Evolutionary conservation across 2,797 vertebrate species (phyloP).

Genomic region (Phrynocephalus guinanensis): DNA sequence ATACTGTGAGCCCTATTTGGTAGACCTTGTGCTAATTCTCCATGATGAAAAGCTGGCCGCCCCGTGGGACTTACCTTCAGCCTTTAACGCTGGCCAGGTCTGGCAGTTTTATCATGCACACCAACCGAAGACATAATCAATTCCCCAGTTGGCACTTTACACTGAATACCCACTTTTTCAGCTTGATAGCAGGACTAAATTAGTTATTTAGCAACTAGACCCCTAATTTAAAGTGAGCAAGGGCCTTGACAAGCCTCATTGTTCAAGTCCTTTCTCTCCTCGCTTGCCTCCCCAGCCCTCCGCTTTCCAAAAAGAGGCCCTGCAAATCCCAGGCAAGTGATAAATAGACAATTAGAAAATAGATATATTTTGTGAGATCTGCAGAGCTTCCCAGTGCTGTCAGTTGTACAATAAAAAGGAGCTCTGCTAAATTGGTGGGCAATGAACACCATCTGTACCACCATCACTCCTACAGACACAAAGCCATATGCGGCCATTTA

Average conservation of each 20-base stretch:
- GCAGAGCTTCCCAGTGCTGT: slow-evolving; percentile 82
- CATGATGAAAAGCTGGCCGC: slow-evolving; percentile 42
- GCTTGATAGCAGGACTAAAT: slow-evolving; percentile 87
- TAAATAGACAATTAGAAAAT: slow-evolving; percentile 91
- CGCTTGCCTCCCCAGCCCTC: slow-evolving; percentile 53
- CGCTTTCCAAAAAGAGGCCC: slow-evolving; percentile 80
- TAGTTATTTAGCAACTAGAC: slow-evolving; percentile 88
- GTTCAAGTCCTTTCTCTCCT: slow-evolving; percentile 80
- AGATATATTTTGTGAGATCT: slow-evolving; percentile 88
- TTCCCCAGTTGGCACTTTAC: slow-evolving; percentile 85
- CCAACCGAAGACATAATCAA: slow-evolving; percentile 87
- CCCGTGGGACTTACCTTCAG: slow-evolving; percentile 74
- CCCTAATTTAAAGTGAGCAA: slow-evolving; percentile 86
- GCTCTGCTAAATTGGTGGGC: slow-evolving; percentile 84
- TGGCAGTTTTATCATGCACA: slow-evolving; percentile 81
- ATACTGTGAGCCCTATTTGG: slow-evolving; percentile 25
- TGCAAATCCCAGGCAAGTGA: slow-evolving; percentile 85
- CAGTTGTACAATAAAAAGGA: slow-evolving; percentile 83
- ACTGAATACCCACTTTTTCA: slow-evolving; percentile 88
- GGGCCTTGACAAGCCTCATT: slow-evolving; percentile 85
- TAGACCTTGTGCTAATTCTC: slow-evolving; percentile 54
- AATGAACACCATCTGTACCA: slow-evolving; percentile 83
- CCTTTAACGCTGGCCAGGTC: slow-evolving; percentile 69
- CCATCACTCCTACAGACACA: slow-evolving; percentile 85
- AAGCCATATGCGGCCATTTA: slow-evolving; percentile 87